phyloP scores from a whole-genome alignment of 2,113 vertebrate species.

The Protomyctophum bolini region DNA sequence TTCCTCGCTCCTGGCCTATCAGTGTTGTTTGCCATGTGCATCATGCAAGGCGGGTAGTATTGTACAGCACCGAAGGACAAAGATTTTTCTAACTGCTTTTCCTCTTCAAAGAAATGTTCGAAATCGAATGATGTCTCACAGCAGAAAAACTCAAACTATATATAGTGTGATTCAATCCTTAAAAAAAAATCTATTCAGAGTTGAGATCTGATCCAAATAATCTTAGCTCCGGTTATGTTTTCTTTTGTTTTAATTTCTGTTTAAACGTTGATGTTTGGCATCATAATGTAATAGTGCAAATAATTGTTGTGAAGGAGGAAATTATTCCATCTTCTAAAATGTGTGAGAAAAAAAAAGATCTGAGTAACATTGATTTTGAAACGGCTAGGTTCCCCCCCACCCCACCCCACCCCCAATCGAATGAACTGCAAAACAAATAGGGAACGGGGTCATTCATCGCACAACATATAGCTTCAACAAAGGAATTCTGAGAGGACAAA shows the following conservation, averaged over 20 bases:
- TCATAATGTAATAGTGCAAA: constrained; percentile 50
- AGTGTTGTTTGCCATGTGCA: constrained; percentile 78
- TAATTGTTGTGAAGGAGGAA: constrained; percentile 55
- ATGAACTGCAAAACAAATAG: not conserved
- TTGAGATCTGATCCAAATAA: constrained; percentile 33
- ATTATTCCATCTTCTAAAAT: constrained; percentile 58
- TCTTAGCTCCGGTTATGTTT: constrained; percentile 22
- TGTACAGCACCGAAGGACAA: constrained; percentile 80
- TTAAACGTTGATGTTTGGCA: constrained; percentile 44
- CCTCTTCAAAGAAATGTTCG: constrained; percentile 42
- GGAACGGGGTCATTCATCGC: too few species aligned
- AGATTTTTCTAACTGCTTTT: constrained; percentile 67
- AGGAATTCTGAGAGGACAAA: too few species aligned
- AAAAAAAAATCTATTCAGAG: constrained; percentile 4
- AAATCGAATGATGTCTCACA: constrained; percentile 61
- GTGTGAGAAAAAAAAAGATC: constrained; percentile 40
- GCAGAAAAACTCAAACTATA: constrained; percentile 54
- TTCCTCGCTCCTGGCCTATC: constrained; percentile 73
- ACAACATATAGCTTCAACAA: too few species aligned
- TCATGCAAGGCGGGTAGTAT: constrained; percentile 74
- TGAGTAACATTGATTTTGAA: constrained; percentile 43
- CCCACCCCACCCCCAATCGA: not conserved
- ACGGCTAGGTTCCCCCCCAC: constrained; percentile 19
- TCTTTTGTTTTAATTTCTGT: constrained; percentile 1
- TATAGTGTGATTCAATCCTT: constrained; percentile 68